Evolutionary conservation across 1,140 invertebrate species (phyloP), one percentile per base, ranked within the genome.

Genomic region (Anoplolepis gracilipes): DNA sequence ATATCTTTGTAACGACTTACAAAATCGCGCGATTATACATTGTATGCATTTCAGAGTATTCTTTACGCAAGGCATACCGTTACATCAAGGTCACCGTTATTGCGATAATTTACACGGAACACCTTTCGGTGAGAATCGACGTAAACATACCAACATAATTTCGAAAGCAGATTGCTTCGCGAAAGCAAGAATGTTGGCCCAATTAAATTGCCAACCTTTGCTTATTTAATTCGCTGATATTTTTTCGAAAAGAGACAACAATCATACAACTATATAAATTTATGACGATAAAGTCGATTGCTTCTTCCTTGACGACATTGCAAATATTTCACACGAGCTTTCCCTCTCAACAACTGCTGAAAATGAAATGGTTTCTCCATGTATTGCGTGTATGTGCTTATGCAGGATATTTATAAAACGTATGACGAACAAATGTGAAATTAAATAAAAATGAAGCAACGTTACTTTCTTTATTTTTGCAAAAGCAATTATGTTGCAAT

Each of bases 321-420:
- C 75, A 62, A 86, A 61, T 73, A 78, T 88, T 42, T 25, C 28
- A 11, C 49, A 55, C 42, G 33, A 25, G 87, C 87, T 89, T 89
- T 89, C 84, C 70, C 84, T 89, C 77, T 88, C 88, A 72, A 39
- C 64, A 59, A 64, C 55, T 3, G 46, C 84, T 62, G 67, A 55
- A 25, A 85, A 77, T 42, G 42, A 82, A 28, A 5, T 39, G 49
- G 61, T 77, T 79, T 84, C 77, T 67, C 46, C 22, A 22, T 81
- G 39, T 53, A 13, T 61, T 61, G 55, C 25, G 46, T 61, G 72
- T 72, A 46, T 28, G 55, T 28, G 39, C 2, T 55, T 16, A 30
- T 16, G 46, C 42, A 33, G 30, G 13, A 25, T 19, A 13, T 57
- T 81, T 59, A 5, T 22, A 73, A 82, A 81, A 82, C 30, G 19